Conservation (phyloP, 1,140 invertebrate genomes). For the Apis mellifera region DNA sequence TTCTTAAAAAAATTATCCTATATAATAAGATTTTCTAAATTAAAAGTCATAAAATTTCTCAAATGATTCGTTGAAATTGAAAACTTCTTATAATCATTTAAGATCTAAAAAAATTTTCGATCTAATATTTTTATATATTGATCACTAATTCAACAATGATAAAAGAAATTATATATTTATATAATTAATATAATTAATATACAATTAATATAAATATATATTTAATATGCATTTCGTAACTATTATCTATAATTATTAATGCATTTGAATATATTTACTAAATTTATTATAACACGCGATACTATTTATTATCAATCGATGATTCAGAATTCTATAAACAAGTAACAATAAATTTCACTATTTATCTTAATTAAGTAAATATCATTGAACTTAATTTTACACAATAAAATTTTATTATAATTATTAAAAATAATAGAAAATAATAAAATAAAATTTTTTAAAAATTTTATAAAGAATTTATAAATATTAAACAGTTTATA, state of each 20-base stretch:
- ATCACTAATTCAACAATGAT: neutral
- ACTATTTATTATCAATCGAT: neutral
- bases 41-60: conserved; percentile 6
- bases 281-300: conserved; percentile 6
- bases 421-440: too few relatives aligned
- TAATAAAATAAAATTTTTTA: too few relatives aligned
- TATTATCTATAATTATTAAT: neutral
- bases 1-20: conserved; percentile 11
- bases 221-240: neutral
- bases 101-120: neutral
- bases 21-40: conserved; percentile 8
- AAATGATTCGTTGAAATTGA: neutral
- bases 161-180: too few relatives aligned
- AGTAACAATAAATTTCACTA: neutral
- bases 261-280: neutral
- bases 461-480: neutral
- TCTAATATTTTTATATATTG: neutral
- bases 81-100: neutral
- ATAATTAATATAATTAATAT: too few relatives aligned
- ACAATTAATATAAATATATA: too few relatives aligned
- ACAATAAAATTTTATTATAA: neutral
- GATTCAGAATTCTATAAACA: conserved; percentile 1
- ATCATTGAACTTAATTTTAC: neutral
- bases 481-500: neutral
- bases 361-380: neutral